Evolutionary conservation across 2,113 vertebrate genomes (phyloP), one percentile per base, ranked within the genome.

Genomic region (Scatophagus argus): DNA sequence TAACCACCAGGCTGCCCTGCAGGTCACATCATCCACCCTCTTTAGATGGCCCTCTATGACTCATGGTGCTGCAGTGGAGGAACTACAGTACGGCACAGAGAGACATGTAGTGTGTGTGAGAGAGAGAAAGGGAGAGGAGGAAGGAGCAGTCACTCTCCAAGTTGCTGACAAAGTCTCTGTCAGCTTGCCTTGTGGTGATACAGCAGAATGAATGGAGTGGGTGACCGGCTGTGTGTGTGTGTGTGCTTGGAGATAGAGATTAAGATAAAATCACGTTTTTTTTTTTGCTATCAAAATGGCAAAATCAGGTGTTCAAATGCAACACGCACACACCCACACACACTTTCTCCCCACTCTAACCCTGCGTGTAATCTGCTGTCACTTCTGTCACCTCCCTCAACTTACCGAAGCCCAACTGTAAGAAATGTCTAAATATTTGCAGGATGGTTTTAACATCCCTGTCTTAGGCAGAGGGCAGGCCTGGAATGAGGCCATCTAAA

Each of bases 161-260:
- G 70, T 60, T 87, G 86, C 84, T 86, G 89, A 92, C 84, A 85
- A 85, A 84, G 89, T 83, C 84, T 74, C 76, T 79, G 84, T 84
- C 75, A 85, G 84, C 75, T 81, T 58, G 78, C 70, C 71, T 81
- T 2, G 21, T n/a, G 4, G 81, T 66, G 78, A 74, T 66, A 49
- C 11, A 71, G 68, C 58, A n/a, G 68, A 19, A 76, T 31, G 68
- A 85, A 75, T 44, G 27, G 36, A 76, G 54, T 56, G 59, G 32
- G 4, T 66, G 68, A 43, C 23, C 63, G 51, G 1, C 32, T 31
- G 39, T 58, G 41, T 49, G 52, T 69, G 51, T 47, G 77, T 29
- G 44, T 64, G 58, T 59, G 39, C 31, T 38, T 21, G 39, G 6
- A 39, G 73, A 56, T 38, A 21, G 41, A 34, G 55, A 63, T 79